A percentile compares a stretch with the other conserved stretches of the same genome.
phyloP scores from a whole-genome alignment of 2,797 vertebrate genomes.

The Luscinia luscinia region DNA sequence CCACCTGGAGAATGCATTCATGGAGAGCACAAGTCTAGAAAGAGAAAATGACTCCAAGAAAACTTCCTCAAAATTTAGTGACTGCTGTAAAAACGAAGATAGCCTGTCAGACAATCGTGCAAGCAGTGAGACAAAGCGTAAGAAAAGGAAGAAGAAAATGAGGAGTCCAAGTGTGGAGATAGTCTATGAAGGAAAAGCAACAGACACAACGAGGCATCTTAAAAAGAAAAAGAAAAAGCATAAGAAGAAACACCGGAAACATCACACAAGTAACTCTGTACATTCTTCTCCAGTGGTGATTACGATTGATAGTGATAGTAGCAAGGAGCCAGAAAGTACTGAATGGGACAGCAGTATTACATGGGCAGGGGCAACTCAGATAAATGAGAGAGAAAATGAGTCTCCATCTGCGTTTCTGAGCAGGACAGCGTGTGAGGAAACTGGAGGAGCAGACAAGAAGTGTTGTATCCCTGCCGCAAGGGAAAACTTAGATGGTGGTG shows the following conservation, averaged over 20 bases:
- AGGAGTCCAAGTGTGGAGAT: constrained; percentile 88
- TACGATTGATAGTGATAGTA: constrained; percentile 85
- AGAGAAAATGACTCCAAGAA: constrained; percentile 67
- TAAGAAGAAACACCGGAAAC: constrained; percentile 87
- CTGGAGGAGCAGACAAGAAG: constrained; percentile 20
- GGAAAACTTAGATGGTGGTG: constrained; percentile 5
- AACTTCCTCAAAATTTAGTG: constrained; percentile 54
- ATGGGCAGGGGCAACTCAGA: constrained; percentile 11
- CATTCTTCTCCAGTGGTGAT: constrained; percentile 80
- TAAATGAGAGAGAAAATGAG: not conserved
- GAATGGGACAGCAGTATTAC: constrained; percentile 43
- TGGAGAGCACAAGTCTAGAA: constrained; percentile 37
- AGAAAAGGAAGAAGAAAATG: constrained; percentile 79
- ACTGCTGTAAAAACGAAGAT: constrained; percentile 66
- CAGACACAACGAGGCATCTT: constrained; percentile 76
- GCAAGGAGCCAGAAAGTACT: constrained; percentile 63
- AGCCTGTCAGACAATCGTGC: constrained; percentile 75
- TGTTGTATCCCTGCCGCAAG: not conserved
- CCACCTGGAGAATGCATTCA: constrained; percentile 84
- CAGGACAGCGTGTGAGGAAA: constrained; percentile 34
- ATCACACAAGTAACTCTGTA: constrained; percentile 56
- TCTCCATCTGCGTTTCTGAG: constrained; percentile 24
- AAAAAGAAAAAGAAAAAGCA: constrained; percentile 94
- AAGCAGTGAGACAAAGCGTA: constrained; percentile 76
- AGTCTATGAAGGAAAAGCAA: constrained; percentile 81